Evolutionary conservation across 2,113 vertebrate genomes (phyloP).

Genomic region (Cinclus cinclus): DNA sequence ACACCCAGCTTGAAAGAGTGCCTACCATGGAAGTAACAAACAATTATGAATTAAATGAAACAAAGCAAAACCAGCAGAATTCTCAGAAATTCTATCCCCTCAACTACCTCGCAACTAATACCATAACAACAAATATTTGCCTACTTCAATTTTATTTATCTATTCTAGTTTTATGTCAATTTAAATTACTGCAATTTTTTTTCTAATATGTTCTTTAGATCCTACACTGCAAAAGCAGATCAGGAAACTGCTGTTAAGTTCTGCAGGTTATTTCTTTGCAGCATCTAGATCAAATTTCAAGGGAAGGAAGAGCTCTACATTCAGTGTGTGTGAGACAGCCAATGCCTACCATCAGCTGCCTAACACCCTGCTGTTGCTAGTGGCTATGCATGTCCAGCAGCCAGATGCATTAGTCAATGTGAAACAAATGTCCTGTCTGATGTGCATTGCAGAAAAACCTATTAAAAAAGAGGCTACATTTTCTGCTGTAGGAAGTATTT

Average conservation of each 20-base stretch:
- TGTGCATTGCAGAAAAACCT: conserved; percentile 3
- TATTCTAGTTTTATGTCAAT: not conserved
- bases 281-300: not conserved
- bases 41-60: not conserved
- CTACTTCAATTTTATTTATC: not conserved
- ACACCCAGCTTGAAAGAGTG: not conserved
- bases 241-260: not conserved
- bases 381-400: not conserved
- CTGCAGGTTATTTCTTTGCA: not conserved
- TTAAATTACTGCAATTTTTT: not conserved
- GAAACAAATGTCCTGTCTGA: conserved; percentile 2
- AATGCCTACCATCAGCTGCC: not conserved
- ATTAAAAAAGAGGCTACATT: not conserved
- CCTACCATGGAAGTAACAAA: not conserved
- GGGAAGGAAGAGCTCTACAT: not conserved
- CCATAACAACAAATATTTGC: not conserved
- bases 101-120: not conserved
- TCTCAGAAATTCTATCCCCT: not conserved
- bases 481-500: conserved; percentile 32
- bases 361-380: not conserved
- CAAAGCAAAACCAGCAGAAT: not conserved
- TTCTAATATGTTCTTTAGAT: not conserved
- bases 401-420: not conserved
- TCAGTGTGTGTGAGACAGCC: not conserved
- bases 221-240: not conserved